Conservation (phyloP, 2,797 vertebrate species). For the Threskiornis aethiopicus region DNA sequence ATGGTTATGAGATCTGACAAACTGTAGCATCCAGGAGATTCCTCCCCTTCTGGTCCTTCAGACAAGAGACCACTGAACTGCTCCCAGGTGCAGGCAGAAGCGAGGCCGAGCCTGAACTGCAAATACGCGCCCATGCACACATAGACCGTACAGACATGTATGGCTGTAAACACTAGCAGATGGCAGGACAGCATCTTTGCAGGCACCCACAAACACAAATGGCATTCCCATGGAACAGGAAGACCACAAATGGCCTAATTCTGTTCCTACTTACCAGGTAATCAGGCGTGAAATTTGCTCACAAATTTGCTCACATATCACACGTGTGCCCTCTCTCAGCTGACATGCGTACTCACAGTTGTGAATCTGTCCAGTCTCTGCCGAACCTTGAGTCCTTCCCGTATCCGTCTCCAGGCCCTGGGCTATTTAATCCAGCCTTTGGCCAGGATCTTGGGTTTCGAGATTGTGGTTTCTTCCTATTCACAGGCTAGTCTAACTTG, state of each 20-base stretch:
- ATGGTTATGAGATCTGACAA: not conserved
- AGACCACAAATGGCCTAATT: not conserved
- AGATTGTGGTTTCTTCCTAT: not conserved
- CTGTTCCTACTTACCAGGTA: not conserved
- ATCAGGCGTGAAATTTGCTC: not conserved
- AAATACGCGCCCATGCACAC: not conserved
- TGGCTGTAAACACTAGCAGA: not conserved
- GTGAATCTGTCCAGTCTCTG: not conserved
- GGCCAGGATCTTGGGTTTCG: not conserved
- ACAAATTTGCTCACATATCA: not conserved
- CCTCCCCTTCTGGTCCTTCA: not conserved
- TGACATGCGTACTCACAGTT: not conserved
- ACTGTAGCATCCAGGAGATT: not conserved
- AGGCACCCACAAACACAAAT: not conserved
- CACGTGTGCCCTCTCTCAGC: fast-evolving
- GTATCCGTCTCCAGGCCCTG: not conserved
- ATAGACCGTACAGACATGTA: not conserved
- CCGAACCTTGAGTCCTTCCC: not conserved
- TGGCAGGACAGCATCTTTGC: not conserved
- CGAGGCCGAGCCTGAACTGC: not conserved
- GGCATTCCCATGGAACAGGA: not conserved
- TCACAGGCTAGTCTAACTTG: not conserved
- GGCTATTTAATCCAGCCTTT: not conserved
- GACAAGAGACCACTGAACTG: not conserved
- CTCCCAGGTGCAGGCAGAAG: not conserved